These are phyloP conservation scores for Prosapia bicincta DNA, from an alignment of 2,888 invertebrate species.

Conservation along the genomic window DNA sequence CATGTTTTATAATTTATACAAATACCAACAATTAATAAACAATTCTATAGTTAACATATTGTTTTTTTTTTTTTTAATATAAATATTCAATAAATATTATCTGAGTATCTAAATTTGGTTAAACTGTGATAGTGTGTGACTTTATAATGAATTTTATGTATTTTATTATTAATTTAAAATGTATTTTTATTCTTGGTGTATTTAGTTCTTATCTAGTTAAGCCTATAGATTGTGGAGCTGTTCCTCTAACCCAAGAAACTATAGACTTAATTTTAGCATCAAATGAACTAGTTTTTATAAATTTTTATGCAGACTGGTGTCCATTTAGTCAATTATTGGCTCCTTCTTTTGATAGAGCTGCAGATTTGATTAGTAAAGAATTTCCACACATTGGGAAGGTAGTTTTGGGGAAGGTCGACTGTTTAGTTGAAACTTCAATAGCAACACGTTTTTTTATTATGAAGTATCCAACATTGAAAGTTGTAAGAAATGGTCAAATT, in stretches of 20 bases:
- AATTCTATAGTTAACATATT: background rate
- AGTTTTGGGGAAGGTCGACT: slow-evolving; percentile 95
- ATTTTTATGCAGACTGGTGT: slow-evolving; percentile 99
- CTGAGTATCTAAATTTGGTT: too few relatives aligned
- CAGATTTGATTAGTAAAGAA: slow-evolving; percentile 74
- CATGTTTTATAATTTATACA: background rate
- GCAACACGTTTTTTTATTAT: slow-evolving; percentile 92
- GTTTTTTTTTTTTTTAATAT: background rate
- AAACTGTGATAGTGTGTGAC: too few relatives aligned
- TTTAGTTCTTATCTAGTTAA: slow-evolving; percentile 55
- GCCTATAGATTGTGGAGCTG: slow-evolving; percentile 77
- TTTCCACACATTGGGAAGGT: slow-evolving; percentile 79
- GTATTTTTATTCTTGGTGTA: background rate
- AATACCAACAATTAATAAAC: background rate
- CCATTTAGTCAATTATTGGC: slow-evolving; percentile 95
- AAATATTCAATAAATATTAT: background rate
- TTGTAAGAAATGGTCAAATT: slow-evolving; percentile 85
- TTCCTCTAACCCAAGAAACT: slow-evolving; percentile 74
- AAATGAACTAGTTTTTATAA: slow-evolving; percentile 95
- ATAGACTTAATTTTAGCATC: slow-evolving; percentile 84
- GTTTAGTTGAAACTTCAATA: slow-evolving; percentile 80
- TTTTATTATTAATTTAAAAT: background rate
- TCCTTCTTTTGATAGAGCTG: slow-evolving; percentile 95
- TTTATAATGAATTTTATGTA: background rate
- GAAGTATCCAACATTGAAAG: slow-evolving; percentile 97